Percentiles rank a stretch among this genome's conserved stretches.
phyloP scores from a whole-genome alignment of 1,140 invertebrate species.

The Trichomalopsis sarcophagae region DNA sequence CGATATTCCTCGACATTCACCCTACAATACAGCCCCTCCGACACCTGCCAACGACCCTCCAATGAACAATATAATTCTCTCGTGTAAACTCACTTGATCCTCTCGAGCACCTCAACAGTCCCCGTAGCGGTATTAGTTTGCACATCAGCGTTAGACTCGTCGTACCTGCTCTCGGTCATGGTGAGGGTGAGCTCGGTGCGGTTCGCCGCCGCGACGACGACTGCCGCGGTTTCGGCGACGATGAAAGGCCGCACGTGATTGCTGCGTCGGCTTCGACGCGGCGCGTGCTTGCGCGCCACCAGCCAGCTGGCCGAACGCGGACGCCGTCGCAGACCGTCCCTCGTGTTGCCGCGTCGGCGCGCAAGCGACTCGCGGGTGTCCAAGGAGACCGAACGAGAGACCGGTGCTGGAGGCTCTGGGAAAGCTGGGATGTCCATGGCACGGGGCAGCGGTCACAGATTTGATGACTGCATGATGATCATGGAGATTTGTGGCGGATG shows the following conservation, averaged over 20 bases:
- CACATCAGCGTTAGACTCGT: background rate
- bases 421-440: constrained; percentile 68
- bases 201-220: background rate
- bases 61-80: background rate
- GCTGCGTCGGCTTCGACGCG: constrained; percentile 37
- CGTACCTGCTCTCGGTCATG: constrained; percentile 18
- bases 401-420: constrained; percentile 63
- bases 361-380: background rate
- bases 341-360: constrained; percentile 10
- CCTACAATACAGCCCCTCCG: too few relatives aligned
- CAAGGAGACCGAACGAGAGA: constrained; percentile 41
- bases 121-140: background rate
- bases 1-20: too few relatives aligned
- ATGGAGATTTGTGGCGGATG: too few relatives aligned
- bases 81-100: background rate
- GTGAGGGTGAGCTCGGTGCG: background rate
- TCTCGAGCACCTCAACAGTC: background rate
- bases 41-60: too few relatives aligned
- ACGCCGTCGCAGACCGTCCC: background rate
- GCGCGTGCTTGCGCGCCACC: constrained; percentile 1
- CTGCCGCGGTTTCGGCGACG: constrained; percentile 22
- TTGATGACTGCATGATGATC: background rate
- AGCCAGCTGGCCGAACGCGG: constrained; percentile 42
- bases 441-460: too few relatives aligned
- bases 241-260: constrained; percentile 50